phyloP scores from a whole-genome alignment of 2,797 vertebrate genomes.

The Pseudochirops corinnae region DNA sequence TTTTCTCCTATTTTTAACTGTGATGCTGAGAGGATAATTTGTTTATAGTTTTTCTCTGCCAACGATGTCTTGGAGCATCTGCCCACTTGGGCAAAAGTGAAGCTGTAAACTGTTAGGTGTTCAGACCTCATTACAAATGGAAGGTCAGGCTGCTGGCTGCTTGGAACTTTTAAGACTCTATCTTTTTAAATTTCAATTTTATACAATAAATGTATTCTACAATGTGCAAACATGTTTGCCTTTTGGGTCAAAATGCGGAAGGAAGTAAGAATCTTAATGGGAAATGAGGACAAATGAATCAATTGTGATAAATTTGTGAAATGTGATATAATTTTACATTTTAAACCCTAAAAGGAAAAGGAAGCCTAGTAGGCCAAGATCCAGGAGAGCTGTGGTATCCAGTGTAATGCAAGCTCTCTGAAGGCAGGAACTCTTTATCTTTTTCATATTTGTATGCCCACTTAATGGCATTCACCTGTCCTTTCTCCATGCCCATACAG shows the following conservation, averaged over 20 bases:
- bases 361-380: not conserved
- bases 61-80: not conserved
- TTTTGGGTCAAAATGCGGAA: not conserved
- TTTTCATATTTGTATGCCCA: not conserved
- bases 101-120: not conserved
- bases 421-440: not conserved
- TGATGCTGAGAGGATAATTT: not conserved
- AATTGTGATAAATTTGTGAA: not conserved
- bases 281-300: not conserved
- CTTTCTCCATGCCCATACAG: not conserved
- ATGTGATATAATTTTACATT: not conserved
- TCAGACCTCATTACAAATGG: not conserved
- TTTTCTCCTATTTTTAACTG: not conserved
- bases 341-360: not conserved
- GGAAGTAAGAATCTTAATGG: not conserved
- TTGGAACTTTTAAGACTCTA: not conserved
- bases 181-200: not conserved
- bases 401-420: not conserved
- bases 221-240: not conserved
- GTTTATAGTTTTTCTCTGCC: not conserved
- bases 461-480: not conserved
- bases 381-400: not conserved
- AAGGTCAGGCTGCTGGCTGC: not conserved
- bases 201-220: not conserved
- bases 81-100: not conserved